Base-by-base conservation (phyloP, 2,113 vertebrate genomes). In the Cacatua alba region DNA sequence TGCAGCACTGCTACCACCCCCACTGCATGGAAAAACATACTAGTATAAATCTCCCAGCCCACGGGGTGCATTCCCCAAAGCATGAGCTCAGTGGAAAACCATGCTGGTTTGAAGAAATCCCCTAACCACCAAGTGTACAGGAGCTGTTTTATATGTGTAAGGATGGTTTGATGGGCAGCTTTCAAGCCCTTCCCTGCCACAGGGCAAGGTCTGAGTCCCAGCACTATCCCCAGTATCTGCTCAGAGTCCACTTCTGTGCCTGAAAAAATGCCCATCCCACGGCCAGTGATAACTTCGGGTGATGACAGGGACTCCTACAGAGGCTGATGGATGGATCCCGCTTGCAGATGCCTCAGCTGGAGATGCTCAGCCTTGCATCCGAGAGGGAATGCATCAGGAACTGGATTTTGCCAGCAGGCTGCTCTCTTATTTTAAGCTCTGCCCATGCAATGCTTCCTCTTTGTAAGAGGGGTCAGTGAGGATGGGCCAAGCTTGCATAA, bases 271-370 rank as follows among this genome's bases (percentile, higher is more conserved):
- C 29, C 31, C 52, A 49, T 13, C 33, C 25, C 49, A 39, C 1
- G 4, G 20, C 26, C 53, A 49, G 0, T 4, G 59, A 3, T n/a
- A 78, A 9, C 28, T 0, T n/a, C 33, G 44, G 37, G 28, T 3
- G 15, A 69, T 7, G 28, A n/a, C 31, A 53, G 35, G 39, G 59
- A 74, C 5, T 10, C 11, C 6, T 3, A 0, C 0, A 5, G 13
- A 21, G 17, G 37, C 29, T 39, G 67, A 57, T 2, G 35, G 51
- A 71, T 20, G 44, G 33, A 65, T 65, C 44, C 49, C 29, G 13
- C 49, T 55, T 51, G 25, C 49, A 82, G 60, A 79, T 28, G 35
- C 20, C 11, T 3, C 13, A 13, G 41, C 53, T 4, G 10, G 51
- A 79, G 44, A 62, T 29, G n/a, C 3, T 28, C 53, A 65, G 67